phyloP scores from a whole-genome alignment of 2,888 invertebrate species.

The Bellardia bayeri region DNA sequence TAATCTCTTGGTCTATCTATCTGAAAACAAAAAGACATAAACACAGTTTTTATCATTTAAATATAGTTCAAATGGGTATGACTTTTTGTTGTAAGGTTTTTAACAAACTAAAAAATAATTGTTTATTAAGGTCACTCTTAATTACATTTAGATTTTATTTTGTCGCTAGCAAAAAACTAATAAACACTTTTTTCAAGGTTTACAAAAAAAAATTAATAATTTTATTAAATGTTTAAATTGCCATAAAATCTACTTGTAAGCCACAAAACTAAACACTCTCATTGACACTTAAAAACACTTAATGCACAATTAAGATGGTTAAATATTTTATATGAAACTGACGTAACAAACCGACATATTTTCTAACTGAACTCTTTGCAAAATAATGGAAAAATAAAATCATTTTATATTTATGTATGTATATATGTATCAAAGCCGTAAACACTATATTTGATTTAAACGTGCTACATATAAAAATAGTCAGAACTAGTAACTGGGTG shows the following conservation, averaged over 20 bases:
- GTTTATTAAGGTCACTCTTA: constrained; percentile 71
- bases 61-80: constrained; percentile 44
- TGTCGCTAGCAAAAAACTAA: constrained; percentile 37
- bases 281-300: constrained; percentile 30
- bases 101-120: constrained; percentile 35
- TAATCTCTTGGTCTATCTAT: neutral
- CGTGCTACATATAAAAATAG: too few species aligned
- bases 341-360: neutral
- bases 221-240: constrained; percentile 64
- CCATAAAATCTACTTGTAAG: constrained; percentile 38
- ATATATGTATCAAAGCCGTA: too few species aligned
- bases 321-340: neutral
- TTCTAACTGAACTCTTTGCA: neutral
- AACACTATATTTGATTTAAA: too few species aligned
- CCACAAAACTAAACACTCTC: constrained; percentile 27
- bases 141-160: constrained; percentile 58
- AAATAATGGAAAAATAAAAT: neutral
- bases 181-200: constrained; percentile 59
- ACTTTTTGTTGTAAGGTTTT: constrained; percentile 12
- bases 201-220: constrained; percentile 41
- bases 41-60: constrained; percentile 29
- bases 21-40: neutral
- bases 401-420: too few species aligned
- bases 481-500: too few species aligned
- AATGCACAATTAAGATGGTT: neutral